Evolutionary conservation across 1,140 invertebrate genomes (phyloP).

Genomic region (Ridgeia piscesae): DNA sequence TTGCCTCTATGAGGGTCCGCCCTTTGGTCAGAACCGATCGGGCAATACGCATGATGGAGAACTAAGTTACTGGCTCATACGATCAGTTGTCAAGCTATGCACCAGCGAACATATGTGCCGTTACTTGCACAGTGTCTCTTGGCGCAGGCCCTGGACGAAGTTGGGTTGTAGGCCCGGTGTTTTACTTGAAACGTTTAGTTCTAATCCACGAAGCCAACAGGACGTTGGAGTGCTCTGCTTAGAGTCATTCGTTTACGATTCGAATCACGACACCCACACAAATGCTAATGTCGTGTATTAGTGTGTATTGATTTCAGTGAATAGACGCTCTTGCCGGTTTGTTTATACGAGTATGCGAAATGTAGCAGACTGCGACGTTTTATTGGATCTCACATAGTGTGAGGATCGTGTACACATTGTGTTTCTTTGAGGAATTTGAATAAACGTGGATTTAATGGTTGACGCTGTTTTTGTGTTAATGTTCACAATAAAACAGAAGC

Average conservation of each 20-base stretch:
- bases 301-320: background rate
- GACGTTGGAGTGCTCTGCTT: background rate
- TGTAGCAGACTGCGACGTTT: background rate
- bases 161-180: background rate
- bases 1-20: background rate
- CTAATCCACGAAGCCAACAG: background rate
- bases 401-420: background rate
- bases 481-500: background rate
- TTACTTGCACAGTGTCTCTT: background rate
- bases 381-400: background rate
- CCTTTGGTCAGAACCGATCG: background rate
- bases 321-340: background rate
- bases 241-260: background rate
- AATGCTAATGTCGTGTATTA: background rate
- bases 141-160: background rate
- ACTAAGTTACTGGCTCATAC: background rate
- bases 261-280: background rate
- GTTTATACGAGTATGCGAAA: background rate
- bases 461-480: background rate
- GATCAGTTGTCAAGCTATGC: background rate
- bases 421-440: background rate
- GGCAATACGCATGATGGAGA: background rate
- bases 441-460: constrained; percentile 6
- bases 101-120: background rate
- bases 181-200: background rate